Conservation (phyloP, 2,888 invertebrate genomes). For the Anticlea derivata region DNA sequence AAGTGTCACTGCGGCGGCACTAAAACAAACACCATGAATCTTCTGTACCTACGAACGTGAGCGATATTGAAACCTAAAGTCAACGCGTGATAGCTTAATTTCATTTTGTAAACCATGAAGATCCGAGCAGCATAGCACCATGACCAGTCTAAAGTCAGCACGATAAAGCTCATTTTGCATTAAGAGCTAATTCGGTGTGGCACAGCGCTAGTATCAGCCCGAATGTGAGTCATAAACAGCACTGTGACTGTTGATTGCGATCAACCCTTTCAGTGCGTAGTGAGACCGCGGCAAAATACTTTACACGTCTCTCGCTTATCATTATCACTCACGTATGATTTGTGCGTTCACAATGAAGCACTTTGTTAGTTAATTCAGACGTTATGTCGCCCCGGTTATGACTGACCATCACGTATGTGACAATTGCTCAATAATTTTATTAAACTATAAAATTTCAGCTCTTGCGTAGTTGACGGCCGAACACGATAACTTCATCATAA, state of each 20-base stretch:
- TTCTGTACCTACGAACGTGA: not conserved
- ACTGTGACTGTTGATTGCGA: constrained; percentile 39
- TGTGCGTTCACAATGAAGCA: constrained; percentile 33
- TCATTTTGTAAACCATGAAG: not conserved
- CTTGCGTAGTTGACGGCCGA: not conserved
- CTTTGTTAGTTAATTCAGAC: constrained; percentile 26
- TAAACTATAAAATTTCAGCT: too few relatives aligned
- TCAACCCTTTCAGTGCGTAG: constrained; percentile 37
- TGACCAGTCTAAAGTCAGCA: not conserved
- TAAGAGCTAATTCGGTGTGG: constrained; percentile 3
- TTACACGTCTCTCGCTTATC: constrained; percentile 39
- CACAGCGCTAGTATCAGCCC: constrained; percentile 10
- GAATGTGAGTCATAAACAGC: constrained; percentile 37
- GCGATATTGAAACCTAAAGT: not conserved
- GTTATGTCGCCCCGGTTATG: constrained; percentile 20
- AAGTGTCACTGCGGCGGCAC: constrained; percentile 8
- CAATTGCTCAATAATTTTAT: constrained; percentile 3
- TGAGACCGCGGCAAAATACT: constrained; percentile 34
- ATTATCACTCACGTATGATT: constrained; percentile 33
- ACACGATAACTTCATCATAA: not conserved
- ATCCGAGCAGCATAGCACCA: not conserved
- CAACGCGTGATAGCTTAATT: not conserved
- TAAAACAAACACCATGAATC: not conserved
- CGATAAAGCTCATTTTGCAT: constrained; percentile 5
- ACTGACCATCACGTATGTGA: constrained; percentile 5